Evolutionary conservation across 2,888 invertebrate genomes (phyloP).

Genomic region (Ormyrus nitidulus): DNA sequence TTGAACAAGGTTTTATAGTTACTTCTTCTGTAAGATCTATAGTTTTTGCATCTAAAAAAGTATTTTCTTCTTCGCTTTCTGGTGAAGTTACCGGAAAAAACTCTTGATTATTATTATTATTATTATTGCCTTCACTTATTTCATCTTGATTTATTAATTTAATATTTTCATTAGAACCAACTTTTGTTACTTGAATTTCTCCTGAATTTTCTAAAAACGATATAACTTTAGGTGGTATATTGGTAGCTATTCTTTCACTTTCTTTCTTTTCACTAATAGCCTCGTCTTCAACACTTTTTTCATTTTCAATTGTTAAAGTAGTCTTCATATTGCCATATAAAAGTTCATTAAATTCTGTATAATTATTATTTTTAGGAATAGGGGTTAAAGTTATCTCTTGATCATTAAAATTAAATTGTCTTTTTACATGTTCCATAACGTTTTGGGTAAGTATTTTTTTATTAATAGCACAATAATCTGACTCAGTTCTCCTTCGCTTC

Average conservation of each 20-base stretch:
- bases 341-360: slow-evolving; percentile 20
- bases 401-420: slow-evolving; percentile 43
- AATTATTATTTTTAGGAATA: slow-evolving; percentile 47
- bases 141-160: slow-evolving; percentile 25
- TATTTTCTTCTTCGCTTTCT: neutral
- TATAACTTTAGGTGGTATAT: slow-evolving; percentile 32
- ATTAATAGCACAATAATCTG: slow-evolving; percentile 35
- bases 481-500: slow-evolving; percentile 50
- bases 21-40: slow-evolving; percentile 50
- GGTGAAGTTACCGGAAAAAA: neutral
- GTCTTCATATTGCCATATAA: slow-evolving; percentile 31
- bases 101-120: neutral
- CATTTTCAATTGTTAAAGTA: neutral
- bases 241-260: slow-evolving; percentile 28
- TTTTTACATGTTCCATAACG: slow-evolving; percentile 6
- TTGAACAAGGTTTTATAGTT: slow-evolving; percentile 47
- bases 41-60: slow-evolving; percentile 14
- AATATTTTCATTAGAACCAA: slow-evolving; percentile 38
- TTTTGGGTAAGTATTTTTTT: slow-evolving; percentile 22
- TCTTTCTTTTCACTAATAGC: slow-evolving; percentile 3
- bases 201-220: slow-evolving; percentile 45
- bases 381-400: slow-evolving; percentile 58
- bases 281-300: neutral
- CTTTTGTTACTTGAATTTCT: slow-evolving; percentile 50
- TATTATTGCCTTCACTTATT: neutral